phyloP scores from a whole-genome alignment of 2,113 vertebrate species.

The Heptranchias perlo region DNA sequence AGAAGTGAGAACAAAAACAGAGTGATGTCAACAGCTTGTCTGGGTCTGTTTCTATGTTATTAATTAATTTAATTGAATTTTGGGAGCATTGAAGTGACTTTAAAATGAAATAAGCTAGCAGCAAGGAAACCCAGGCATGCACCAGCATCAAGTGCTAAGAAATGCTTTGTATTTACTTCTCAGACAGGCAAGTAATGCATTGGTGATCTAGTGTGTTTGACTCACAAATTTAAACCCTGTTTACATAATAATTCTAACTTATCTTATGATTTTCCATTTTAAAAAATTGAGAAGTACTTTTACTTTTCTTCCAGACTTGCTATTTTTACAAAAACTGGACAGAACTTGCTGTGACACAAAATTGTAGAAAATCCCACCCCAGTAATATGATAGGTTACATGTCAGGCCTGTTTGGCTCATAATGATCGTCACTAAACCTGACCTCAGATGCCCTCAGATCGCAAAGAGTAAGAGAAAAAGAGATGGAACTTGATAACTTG shows the following conservation, averaged over 20 bases:
- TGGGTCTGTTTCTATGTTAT: not conserved
- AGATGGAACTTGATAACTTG: constrained; percentile 19
- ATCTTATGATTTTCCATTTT: not conserved
- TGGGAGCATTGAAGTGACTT: not conserved
- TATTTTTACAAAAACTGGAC: not conserved
- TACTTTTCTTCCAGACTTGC: not conserved
- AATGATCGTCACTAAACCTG: not conserved
- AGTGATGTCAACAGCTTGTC: not conserved
- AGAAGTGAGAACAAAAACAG: not conserved
- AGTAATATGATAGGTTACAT: constrained; percentile 14
- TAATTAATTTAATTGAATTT: constrained; percentile 2
- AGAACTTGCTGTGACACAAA: not conserved
- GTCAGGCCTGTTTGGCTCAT: not conserved
- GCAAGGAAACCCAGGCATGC: not conserved
- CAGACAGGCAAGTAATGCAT: not conserved
- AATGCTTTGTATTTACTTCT: not conserved
- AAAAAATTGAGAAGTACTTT: not conserved
- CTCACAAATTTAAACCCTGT: not conserved
- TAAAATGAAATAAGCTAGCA: not conserved
- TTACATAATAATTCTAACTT: constrained; percentile 2
- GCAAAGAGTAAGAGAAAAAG: not conserved
- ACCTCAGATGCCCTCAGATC: constrained; percentile 7
- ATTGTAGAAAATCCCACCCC: not conserved
- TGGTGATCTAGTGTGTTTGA: not conserved
- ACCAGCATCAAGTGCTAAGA: not conserved